Evolutionary conservation across 2,113 vertebrate species (phyloP), one percentile per base, ranked within the genome.

Genomic region (Monopterus albus): DNA sequence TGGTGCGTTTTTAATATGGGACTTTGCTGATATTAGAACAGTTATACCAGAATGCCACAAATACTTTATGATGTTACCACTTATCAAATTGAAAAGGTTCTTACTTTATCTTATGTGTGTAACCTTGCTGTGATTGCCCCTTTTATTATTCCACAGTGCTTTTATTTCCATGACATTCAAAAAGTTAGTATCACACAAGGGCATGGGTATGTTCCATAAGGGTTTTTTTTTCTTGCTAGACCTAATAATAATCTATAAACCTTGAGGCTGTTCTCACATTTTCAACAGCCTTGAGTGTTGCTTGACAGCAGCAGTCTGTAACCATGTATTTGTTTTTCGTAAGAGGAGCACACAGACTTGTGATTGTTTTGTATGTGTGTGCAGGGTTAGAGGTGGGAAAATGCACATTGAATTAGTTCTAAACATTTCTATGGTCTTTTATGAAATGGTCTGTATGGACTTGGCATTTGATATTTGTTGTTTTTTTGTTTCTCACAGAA

Each of bases 201-300:
- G n/a, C n/a, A n/a, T n/a, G n/a, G n/a, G n/a, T n/a, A n/a, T n/a
- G n/a, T n/a, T n/a, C n/a, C n/a, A n/a, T n/a, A n/a, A n/a, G n/a
- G n/a, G n/a, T n/a, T n/a, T 18, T 23, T 20, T 0, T 35, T 21
- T 52, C 5, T 17, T 47, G n/a, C 28, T 42, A 60, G 46, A 77
- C 61, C 9, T 36, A 66, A 72, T 79, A 73, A 59, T 71, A 67
- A 66, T 70, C 25, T 5, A 14, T n/a, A 12, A 23, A 63, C 78
- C 72, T 66, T 71, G 57, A 69, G 50, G 15, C 7, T 29, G 14
- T 61, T 72, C 21, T 42, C 53, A 66, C 55, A 25, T 28, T 75
- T 61, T 25, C 12, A 23, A 57, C 23, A 36, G 18, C 64, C 38
- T 60, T 64, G 59, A 66, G 14, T 58, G 8, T 17, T 18, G 40